Conservation (phyloP, 2,888 invertebrate genomes). For the Eupithecia vulgata region DNA sequence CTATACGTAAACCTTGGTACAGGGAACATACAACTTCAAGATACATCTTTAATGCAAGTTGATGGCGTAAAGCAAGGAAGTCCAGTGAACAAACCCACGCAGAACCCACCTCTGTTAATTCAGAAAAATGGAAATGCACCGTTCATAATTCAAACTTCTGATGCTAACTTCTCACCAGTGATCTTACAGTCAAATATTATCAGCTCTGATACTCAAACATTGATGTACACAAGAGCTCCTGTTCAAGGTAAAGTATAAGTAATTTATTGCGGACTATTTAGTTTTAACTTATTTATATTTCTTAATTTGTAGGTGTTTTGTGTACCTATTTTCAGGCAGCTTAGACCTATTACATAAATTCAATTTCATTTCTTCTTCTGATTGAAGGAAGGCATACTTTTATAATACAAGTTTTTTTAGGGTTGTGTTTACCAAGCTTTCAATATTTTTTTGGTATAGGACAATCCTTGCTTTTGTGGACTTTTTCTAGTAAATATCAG, state of each 20-base stretch:
- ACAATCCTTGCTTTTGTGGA: too few relatives aligned
- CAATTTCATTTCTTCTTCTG: too few relatives aligned
- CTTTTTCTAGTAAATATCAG: too few relatives aligned
- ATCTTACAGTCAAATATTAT: constrained; percentile 87
- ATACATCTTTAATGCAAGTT: constrained; percentile 63
- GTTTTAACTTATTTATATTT: background rate
- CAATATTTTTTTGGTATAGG: too few relatives aligned
- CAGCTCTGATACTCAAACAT: constrained; percentile 77
- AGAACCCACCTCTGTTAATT: constrained; percentile 67
- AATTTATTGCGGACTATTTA: constrained; percentile 1
- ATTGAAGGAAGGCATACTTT: too few relatives aligned
- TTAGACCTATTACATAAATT: too few relatives aligned
- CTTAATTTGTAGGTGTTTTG: background rate
- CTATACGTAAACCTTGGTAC: constrained; percentile 72
- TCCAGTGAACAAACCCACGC: constrained; percentile 56
- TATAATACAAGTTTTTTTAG: too few relatives aligned
- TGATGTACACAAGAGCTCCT: constrained; percentile 79
- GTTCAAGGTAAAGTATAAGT: constrained; percentile 67
- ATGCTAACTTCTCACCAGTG: constrained; percentile 83
- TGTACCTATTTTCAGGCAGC: background rate
- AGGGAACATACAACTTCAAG: constrained; percentile 65
- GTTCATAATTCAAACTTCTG: constrained; percentile 72
- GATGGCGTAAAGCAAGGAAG: constrained; percentile 62
- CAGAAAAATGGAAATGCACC: constrained; percentile 74
- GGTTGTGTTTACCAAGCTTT: too few relatives aligned